phyloP scores from a whole-genome alignment of 2,888 invertebrate species.

The Chrysodeixis includens region DNA sequence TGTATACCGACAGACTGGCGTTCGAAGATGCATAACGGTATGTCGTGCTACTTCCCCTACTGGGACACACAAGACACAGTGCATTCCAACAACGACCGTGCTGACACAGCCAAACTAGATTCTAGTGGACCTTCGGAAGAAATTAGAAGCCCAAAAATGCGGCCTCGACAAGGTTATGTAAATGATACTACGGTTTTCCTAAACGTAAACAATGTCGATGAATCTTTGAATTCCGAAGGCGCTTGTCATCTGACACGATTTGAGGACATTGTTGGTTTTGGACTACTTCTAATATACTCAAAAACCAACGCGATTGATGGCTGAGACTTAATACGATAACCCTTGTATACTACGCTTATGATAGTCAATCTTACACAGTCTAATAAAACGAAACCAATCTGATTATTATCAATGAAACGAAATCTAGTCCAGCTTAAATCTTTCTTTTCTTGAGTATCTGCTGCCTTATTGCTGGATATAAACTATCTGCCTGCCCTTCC shows the following conservation, averaged over 20 bases:
- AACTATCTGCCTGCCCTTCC: too few species aligned
- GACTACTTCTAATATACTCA: background rate
- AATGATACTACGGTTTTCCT: constrained; percentile 38
- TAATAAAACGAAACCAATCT: too few species aligned
- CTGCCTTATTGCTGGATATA: too few species aligned
- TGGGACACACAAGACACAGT: constrained; percentile 53
- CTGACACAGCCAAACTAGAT: constrained; percentile 54
- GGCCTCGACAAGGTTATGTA: constrained; percentile 32
- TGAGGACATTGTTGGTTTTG: background rate
- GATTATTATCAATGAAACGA: too few species aligned
- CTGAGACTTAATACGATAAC: background rate
- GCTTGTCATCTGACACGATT: background rate
- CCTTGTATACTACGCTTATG: background rate
- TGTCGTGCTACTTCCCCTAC: constrained; percentile 78
- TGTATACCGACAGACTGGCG: constrained; percentile 75
- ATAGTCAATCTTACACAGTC: too few species aligned
- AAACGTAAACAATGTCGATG: constrained; percentile 19
- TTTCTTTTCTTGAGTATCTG: too few species aligned
- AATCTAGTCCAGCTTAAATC: too few species aligned
- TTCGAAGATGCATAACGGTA: constrained; percentile 77
- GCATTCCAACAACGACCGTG: constrained; percentile 56
- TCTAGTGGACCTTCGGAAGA: constrained; percentile 48
- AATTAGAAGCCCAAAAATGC: constrained; percentile 43
- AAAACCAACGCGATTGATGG: background rate
- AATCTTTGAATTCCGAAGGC: constrained; percentile 16